Percentiles rank a stretch among this genome's conserved stretches.
Conservation (phyloP, 2,888 invertebrate species). For the Hoplodrina blanda region DNA sequence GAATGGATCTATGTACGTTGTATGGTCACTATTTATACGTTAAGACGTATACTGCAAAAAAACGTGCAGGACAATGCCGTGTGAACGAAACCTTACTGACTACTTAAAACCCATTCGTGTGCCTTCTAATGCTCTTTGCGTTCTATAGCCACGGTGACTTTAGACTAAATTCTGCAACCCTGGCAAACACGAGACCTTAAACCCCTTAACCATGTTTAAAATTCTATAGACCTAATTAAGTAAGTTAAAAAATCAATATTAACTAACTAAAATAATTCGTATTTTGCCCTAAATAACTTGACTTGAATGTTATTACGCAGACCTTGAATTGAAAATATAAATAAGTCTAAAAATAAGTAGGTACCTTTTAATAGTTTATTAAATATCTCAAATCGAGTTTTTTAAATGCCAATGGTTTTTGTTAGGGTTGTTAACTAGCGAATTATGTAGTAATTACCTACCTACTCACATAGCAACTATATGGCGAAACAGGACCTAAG, state of each 20-base stretch:
- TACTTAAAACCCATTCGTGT: too few species aligned
- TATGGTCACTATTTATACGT: too few species aligned
- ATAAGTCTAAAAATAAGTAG: conserved; percentile 23
- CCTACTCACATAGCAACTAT: too few species aligned
- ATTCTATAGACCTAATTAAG: background rate
- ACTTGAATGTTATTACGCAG: background rate
- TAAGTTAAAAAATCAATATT: background rate
- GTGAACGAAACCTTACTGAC: too few species aligned
- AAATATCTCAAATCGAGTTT: background rate
- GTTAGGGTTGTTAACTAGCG: background rate
- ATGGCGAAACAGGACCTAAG: too few species aligned
- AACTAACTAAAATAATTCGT: background rate
- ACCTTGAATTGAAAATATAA: conserved; percentile 22
- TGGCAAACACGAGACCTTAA: background rate
- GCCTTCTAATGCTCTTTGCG: too few species aligned
- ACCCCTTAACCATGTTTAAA: background rate
- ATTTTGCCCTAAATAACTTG: conserved; percentile 10
- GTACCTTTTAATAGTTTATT: background rate
- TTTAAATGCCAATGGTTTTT: background rate
- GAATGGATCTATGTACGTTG: too few species aligned
- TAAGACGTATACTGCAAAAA: too few species aligned
- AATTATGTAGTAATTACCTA: background rate
- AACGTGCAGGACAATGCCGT: too few species aligned
- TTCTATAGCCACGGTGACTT: too few species aligned
- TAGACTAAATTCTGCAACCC: too few species aligned